These are phyloP conservation scores for Falcunculus frontatus DNA, from an alignment of 2,113 vertebrate species.

Conservation along the genomic window DNA sequence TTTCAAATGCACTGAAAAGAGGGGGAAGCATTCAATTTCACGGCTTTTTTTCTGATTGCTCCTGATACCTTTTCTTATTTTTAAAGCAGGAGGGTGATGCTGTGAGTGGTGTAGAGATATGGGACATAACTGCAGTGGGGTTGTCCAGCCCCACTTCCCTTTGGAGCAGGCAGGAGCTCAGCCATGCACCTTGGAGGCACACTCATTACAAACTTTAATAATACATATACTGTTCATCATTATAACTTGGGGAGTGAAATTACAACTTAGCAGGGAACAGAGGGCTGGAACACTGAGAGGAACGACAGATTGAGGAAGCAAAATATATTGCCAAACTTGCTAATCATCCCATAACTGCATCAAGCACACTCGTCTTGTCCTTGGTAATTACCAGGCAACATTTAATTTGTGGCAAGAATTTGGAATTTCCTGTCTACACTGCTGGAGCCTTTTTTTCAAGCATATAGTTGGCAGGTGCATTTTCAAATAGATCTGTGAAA, in stretches of 20 bases:
- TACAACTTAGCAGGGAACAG: background rate
- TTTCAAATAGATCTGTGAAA: constrained; percentile 26
- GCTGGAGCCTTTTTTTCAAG: background rate
- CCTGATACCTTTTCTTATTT: background rate
- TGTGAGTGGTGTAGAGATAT: rapidly evolving
- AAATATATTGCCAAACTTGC: constrained; percentile 7
- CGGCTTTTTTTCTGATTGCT: background rate
- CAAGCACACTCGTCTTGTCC: background rate
- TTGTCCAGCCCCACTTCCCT: background rate
- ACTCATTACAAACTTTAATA: background rate
- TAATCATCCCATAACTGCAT: constrained; percentile 24
- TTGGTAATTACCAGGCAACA: constrained; percentile 30
- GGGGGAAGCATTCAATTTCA: rapidly evolving
- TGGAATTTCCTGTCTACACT: background rate
- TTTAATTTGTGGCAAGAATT: constrained; percentile 34
- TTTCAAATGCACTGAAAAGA: background rate
- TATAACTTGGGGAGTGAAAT: background rate
- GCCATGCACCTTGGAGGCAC: background rate
- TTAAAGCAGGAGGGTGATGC: background rate
- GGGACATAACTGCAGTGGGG: rapidly evolving
- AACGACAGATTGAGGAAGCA: background rate
- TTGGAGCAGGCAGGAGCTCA: background rate
- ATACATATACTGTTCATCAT: background rate
- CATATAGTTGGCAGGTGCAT: constrained; percentile 13
- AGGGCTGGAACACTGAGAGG: background rate